These are phyloP conservation scores for Drosophila kanekoi DNA, from an alignment of 2,888 invertebrate genomes.

Conservation along the genomic window DNA sequence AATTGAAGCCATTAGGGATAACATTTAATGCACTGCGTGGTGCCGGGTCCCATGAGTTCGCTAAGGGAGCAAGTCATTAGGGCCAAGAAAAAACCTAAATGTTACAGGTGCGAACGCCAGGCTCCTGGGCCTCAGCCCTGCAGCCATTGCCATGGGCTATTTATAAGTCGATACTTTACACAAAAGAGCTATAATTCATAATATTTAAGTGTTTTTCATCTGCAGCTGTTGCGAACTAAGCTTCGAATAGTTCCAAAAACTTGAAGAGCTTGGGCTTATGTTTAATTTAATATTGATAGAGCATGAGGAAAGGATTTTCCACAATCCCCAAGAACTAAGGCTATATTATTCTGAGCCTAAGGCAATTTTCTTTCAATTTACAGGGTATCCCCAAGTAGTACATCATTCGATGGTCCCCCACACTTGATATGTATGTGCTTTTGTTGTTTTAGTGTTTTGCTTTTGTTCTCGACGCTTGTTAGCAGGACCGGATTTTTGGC, in stretches of 20 bases:
- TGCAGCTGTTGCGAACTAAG: neutral
- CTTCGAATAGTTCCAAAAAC: neutral
- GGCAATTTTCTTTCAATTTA: neutral
- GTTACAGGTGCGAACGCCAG: too few species aligned
- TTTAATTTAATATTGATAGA: too few species aligned
- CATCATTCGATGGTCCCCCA: neutral
- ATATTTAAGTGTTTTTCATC: neutral
- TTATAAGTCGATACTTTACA: neutral
- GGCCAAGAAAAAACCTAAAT: too few species aligned
- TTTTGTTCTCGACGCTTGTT: slow-evolving; percentile 17
- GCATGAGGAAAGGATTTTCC: too few species aligned
- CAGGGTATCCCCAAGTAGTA: slow-evolving; percentile 24
- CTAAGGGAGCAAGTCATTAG: neutral
- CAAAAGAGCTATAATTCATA: neutral
- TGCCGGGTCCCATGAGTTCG: neutral
- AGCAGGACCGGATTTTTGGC: slow-evolving; percentile 49
- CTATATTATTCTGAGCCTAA: too few species aligned
- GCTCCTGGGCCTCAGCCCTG: too few species aligned
- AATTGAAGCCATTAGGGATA: slow-evolving; percentile 13
- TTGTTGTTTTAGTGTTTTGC: slow-evolving; percentile 23
- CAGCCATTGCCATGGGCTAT: neutral
- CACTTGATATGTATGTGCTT: slow-evolving; percentile 5
- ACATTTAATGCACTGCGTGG: slow-evolving; percentile 1
- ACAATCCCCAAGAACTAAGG: too few species aligned
- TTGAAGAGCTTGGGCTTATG: too few species aligned